These are phyloP conservation scores for Xestobium rufovillosum DNA, from an alignment of 2,888 invertebrate genomes.

Conservation along the genomic window DNA sequence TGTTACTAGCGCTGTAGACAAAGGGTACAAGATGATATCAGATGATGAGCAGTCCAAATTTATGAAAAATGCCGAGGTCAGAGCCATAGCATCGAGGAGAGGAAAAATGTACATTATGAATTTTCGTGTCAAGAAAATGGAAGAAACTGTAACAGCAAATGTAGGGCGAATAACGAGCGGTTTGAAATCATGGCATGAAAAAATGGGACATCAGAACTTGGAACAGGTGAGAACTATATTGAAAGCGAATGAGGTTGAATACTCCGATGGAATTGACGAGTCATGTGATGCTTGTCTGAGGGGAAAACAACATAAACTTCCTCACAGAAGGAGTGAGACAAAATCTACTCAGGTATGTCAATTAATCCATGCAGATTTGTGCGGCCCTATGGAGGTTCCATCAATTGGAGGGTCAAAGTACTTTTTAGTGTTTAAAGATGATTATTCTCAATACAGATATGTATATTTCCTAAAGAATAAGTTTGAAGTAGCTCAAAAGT, in stretches of 20 bases:
- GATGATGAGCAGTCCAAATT: conserved; percentile 10
- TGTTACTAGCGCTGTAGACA: conserved; percentile 18
- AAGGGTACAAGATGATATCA: conserved; percentile 13
- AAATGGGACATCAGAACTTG: conserved; percentile 19
- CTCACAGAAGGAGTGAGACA: conserved; percentile 12
- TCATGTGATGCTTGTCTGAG: conserved; percentile 10
- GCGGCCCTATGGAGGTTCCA: conserved; percentile 17
- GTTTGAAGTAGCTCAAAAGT: conserved; percentile 13
- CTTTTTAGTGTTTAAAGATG: conserved; percentile 20
- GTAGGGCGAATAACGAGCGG: not conserved
- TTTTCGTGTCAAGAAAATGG: too few relatives aligned
- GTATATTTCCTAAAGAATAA: conserved; percentile 16
- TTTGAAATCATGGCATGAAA: conserved; percentile 12
- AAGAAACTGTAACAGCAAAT: too few relatives aligned
- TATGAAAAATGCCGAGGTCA: not conserved
- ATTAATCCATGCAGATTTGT: conserved; percentile 18
- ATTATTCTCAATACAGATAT: conserved; percentile 15
- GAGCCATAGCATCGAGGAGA: conserved; percentile 4
- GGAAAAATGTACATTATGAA: conserved; percentile 8
- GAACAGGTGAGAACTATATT: conserved; percentile 13
- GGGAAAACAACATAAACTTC: conserved; percentile 14
- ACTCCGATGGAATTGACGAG: conserved; percentile 2
- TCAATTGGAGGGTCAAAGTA: conserved; percentile 17
- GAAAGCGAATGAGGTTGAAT: conserved; percentile 7
- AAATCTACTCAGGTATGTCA: conserved; percentile 12